Conservation (phyloP, 2,888 invertebrate genomes). For the Sussaba pulchella region DNA sequence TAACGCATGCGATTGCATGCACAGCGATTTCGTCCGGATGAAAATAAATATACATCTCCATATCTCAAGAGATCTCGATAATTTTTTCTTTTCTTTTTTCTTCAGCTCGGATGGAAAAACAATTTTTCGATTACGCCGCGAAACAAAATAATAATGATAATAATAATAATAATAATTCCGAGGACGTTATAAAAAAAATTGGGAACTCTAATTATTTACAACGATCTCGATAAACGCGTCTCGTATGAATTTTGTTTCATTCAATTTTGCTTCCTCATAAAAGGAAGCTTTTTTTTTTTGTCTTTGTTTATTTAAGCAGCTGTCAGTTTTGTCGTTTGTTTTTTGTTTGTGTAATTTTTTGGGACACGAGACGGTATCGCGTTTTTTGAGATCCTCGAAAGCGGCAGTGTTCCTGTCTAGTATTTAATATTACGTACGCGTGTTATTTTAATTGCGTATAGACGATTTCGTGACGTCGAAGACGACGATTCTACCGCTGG, state of each 20-base stretch:
- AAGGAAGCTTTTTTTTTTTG: background rate
- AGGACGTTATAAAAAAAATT: slow-evolving; percentile 53
- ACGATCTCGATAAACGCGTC: slow-evolving; percentile 52
- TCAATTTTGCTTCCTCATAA: background rate
- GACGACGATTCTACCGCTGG: slow-evolving; percentile 3
- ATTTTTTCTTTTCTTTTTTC: too few relatives aligned
- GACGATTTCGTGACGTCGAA: slow-evolving; percentile 11
- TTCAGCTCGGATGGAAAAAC: slow-evolving; percentile 22
- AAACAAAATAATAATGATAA: background rate
- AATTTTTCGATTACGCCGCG: slow-evolving; percentile 3
- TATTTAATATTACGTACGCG: background rate
- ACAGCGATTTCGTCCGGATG: slow-evolving; percentile 18
- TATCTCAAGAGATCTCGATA: background rate
- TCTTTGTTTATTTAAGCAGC: slow-evolving; percentile 23
- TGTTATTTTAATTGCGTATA: slow-evolving; percentile 21
- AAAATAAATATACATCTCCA: slow-evolving; percentile 8
- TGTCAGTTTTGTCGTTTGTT: slow-evolving; percentile 10
- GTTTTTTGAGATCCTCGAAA: slow-evolving; percentile 60
- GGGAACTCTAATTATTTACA: slow-evolving; percentile 59
- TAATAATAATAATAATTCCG: slow-evolving; percentile 15
- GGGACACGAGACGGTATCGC: slow-evolving; percentile 20
- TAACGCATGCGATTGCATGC: slow-evolving; percentile 52
- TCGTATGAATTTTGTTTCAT: background rate
- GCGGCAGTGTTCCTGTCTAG: slow-evolving; percentile 66
- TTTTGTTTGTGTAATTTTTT: slow-evolving; percentile 4